A percentile compares a stretch with the other conserved stretches of the same genome.
Evolutionary conservation across 2,797 vertebrate species (phyloP).

Genomic region (Microtus californicus): DNA sequence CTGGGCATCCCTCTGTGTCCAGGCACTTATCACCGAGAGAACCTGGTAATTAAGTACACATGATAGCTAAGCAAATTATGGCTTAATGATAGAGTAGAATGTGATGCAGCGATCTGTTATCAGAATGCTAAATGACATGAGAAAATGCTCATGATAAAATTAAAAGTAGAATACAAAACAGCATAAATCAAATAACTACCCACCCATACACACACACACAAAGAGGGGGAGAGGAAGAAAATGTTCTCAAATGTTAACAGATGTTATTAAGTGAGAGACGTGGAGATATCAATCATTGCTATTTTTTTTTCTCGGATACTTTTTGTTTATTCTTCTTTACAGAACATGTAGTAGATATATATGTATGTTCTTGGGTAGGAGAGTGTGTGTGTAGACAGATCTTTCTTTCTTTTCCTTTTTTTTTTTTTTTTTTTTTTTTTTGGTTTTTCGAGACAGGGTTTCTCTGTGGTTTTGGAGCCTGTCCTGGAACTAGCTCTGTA

Average conservation of each 20-base stretch:
- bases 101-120: background rate
- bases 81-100: background rate
- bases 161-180: slow-evolving; percentile 30
- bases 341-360: background rate
- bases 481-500: too few relatives aligned
- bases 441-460: too few relatives aligned
- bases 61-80: background rate
- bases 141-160: slow-evolving; percentile 31
- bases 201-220: background rate
- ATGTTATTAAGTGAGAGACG: background rate
- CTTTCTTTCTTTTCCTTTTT: background rate
- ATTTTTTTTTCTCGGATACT: slow-evolving; percentile 52
- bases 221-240: slow-evolving; percentile 18
- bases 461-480: too few relatives aligned
- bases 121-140: slow-evolving; percentile 31
- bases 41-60: background rate
- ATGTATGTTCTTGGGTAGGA: background rate
- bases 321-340: background rate
- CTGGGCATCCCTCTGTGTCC: background rate
- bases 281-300: background rate
- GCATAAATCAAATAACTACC: background rate
- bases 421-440: too few relatives aligned
- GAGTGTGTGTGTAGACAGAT: background rate
- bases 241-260: slow-evolving; percentile 17
- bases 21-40: background rate